Base-by-base conservation (phyloP, 1,140 invertebrate genomes). In the Saccostrea cuccullata region DNA sequence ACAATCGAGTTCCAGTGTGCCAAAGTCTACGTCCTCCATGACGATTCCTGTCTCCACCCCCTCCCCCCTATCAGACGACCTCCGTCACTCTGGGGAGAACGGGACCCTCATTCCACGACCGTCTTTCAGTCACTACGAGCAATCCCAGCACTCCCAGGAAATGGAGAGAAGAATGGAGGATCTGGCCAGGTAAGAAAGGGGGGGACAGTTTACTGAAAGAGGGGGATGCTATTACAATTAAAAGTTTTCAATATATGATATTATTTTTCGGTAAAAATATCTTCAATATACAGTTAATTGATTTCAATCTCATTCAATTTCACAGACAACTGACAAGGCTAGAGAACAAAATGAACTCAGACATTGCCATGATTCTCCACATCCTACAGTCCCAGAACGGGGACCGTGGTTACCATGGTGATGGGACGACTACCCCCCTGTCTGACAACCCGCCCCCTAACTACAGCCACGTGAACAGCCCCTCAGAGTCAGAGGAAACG, bases 41-140 rank as follows among this genome's bases (percentile, higher is more conserved):
- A 95, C 95, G 11, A 91, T 95, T 84, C 95, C 95, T 15, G 91
- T 95, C 55, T 95, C 95, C 70, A 94, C 92, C 87, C 92, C 93
- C 9, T 94, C 93, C n/a, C 93, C 93, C 20, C 92, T 92, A 87
- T 93, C 93, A 89, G 94, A 94, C 55, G 94, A 94, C 17, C 87
- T 56, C n/a, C 85, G 60, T 20, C 60, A 64, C 26, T 17, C 87
- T 15, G 88, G 87, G 23, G 36, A 86, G 20, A 84, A 86, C 64
- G 70, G 85, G 56, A n/a, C 84, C 26, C 87, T 90, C 87, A 90
- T 90, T 90, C 89, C 89, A 85, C 85, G 13, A 70, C 15, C 73
- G 12, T 73, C 82, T 6, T 82, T 84, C n/a, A 82, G 55, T 8
- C 55, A 56, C 8, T 84, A 83, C 6, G 77, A 82, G 26, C 89